Conservation (phyloP, 2,888 invertebrate genomes). For the Lasioglossum morio region DNA sequence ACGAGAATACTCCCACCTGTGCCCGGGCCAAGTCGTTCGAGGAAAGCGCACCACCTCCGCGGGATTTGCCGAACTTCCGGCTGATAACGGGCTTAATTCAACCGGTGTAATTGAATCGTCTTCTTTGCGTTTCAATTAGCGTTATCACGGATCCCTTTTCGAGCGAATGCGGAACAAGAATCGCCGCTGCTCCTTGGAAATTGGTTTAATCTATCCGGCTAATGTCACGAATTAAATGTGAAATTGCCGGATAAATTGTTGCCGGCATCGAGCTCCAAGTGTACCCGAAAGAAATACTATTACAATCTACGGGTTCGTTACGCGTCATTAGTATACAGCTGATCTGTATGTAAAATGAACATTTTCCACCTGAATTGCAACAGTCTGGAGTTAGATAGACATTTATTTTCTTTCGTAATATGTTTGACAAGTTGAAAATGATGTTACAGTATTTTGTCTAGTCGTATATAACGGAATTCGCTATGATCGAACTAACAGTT, state of each 20-base stretch:
- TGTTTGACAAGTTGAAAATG: too few species aligned
- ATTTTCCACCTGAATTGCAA: too few species aligned
- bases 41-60: not conserved
- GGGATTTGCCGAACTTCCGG: not conserved
- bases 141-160: not conserved
- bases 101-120: not conserved
- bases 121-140: conserved; percentile 1
- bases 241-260: not conserved
- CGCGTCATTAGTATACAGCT: too few species aligned
- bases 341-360: too few species aligned
- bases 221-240: not conserved
- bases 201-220: not conserved
- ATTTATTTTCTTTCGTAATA: too few species aligned
- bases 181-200: not conserved
- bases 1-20: conserved; percentile 14
- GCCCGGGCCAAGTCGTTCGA: not conserved
- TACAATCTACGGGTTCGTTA: too few species aligned
- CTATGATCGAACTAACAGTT: too few species aligned
- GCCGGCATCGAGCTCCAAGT: not conserved
- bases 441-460: too few species aligned
- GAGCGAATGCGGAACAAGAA: not conserved
- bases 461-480: too few species aligned
- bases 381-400: too few species aligned
- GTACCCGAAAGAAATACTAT: not conserved
- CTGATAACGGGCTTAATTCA: not conserved